phyloP scores from a whole-genome alignment of 2,888 invertebrate genomes.

The Argyresthia goedartella region DNA sequence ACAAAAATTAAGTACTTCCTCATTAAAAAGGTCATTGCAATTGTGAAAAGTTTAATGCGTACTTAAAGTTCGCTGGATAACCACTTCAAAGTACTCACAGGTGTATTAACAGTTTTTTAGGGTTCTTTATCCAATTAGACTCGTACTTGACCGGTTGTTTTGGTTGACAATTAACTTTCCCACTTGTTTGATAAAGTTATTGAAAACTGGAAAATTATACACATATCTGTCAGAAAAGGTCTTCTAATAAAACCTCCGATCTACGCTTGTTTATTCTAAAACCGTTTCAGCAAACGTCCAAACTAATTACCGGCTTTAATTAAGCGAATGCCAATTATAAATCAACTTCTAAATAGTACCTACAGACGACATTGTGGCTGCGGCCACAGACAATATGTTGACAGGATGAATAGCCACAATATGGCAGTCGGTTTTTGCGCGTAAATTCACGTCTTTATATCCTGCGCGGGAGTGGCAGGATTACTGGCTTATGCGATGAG shows the following conservation, averaged over 20 bases:
- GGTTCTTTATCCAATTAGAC: too few relatives aligned
- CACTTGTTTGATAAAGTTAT: too few relatives aligned
- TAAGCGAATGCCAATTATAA: constrained; percentile 54
- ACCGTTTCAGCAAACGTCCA: constrained; percentile 21
- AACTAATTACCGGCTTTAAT: constrained; percentile 63
- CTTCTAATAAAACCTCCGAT: neutral
- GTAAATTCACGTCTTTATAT: constrained; percentile 59
- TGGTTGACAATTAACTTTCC: too few relatives aligned
- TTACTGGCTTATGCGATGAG: constrained; percentile 61
- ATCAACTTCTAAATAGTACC: constrained; percentile 58
- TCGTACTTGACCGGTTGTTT: too few relatives aligned
- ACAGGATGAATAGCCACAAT: constrained; percentile 63
- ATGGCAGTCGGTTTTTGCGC: constrained; percentile 57
- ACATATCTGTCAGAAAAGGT: too few relatives aligned
- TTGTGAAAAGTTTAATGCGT: too few relatives aligned
- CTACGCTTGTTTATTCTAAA: constrained; percentile 22
- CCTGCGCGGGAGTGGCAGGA: constrained; percentile 56
- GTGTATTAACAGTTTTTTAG: too few relatives aligned
- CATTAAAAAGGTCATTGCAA: constrained; percentile 45
- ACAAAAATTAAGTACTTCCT: constrained; percentile 45
- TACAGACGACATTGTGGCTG: constrained; percentile 43
- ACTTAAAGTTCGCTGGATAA: too few relatives aligned
- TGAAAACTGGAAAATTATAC: too few relatives aligned
- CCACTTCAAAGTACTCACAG: too few relatives aligned
- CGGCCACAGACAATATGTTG: constrained; percentile 62